These are phyloP conservation scores for Plotosus lineatus DNA, from an alignment of 2,113 vertebrate genomes.

Conservation along the genomic window DNA sequence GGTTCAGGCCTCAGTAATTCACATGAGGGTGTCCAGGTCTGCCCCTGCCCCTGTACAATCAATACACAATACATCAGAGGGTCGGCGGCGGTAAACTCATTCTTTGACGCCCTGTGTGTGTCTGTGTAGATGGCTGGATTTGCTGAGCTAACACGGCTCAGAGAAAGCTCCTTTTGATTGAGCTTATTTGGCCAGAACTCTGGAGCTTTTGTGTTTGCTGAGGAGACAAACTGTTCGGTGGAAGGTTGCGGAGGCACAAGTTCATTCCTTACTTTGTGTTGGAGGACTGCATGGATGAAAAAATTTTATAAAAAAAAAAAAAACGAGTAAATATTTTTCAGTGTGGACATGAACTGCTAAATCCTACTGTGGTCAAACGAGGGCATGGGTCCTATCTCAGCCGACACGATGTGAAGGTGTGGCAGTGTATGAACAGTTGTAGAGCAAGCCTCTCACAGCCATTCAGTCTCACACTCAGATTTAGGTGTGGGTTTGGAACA, in stretches of 20 bases:
- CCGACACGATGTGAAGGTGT: too few relatives aligned
- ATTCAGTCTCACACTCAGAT: too few relatives aligned
- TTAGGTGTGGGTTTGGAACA: too few relatives aligned
- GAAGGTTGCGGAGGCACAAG: conserved; percentile 70
- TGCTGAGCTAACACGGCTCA: conserved; percentile 83
- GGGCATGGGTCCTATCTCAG: too few relatives aligned
- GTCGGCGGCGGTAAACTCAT: conserved; percentile 80
- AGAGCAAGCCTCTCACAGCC: too few relatives aligned
- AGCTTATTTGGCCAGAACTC: conserved; percentile 88
- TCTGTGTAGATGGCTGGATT: conserved; percentile 73
- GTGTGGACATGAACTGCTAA: conserved; percentile 61
- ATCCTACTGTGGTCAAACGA: too few relatives aligned
- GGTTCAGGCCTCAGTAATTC: conserved; percentile 63
- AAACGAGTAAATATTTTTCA: conserved; percentile 56
- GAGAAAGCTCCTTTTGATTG: conserved; percentile 79
- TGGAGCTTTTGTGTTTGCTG: conserved; percentile 79
- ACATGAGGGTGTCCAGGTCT: conserved; percentile 49
- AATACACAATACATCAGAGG: conserved; percentile 82
- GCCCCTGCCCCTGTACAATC: conserved; percentile 76
- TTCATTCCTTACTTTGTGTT: conserved; percentile 75
- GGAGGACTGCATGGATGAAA: conserved; percentile 71
- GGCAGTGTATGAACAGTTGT: too few relatives aligned
- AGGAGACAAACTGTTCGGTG: conserved; percentile 83
- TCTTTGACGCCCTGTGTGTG: conserved; percentile 88
- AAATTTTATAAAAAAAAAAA: conserved; percentile 51